Percentiles rank a stretch among this genome's conserved stretches.
Evolutionary conservation across 2,888 invertebrate genomes (phyloP).

Genomic region (Neoitamus cyanurus): DNA sequence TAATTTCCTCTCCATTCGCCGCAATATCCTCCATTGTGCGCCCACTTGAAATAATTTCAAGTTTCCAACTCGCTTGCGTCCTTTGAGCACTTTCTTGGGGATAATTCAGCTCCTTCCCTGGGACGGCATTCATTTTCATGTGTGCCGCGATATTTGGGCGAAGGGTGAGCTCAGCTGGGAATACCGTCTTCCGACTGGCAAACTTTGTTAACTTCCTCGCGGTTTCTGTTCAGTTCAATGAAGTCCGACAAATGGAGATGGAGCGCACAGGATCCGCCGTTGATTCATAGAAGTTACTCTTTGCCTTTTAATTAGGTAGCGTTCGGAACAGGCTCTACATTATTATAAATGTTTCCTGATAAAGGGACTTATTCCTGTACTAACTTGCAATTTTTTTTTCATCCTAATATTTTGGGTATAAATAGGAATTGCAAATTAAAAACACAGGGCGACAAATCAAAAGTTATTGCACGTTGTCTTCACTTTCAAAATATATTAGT

Average conservation of each 20-base stretch:
- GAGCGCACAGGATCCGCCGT: neutral
- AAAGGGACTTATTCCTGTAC: too few relatives aligned
- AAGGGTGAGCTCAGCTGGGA: neutral
- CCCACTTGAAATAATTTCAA: constrained; percentile 37
- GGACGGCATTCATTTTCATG: neutral
- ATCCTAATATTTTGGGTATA: too few relatives aligned
- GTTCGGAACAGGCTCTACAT: too few relatives aligned
- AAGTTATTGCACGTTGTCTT: too few relatives aligned
- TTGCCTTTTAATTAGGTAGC: too few relatives aligned
- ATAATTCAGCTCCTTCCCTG: neutral
- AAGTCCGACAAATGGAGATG: neutral
- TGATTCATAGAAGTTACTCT: neutral
- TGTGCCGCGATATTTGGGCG: neutral
- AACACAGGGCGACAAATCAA: too few relatives aligned
- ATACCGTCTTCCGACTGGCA: neutral
- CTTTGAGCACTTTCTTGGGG: constrained; percentile 12
- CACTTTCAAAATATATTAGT: too few relatives aligned
- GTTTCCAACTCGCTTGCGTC: constrained; percentile 23
- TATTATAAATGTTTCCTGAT: too few relatives aligned
- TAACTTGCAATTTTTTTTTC: too few relatives aligned
- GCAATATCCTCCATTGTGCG: constrained; percentile 14
- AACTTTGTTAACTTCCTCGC: constrained; percentile 13
- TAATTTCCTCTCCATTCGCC: neutral
- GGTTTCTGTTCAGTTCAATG: constrained; percentile 10
- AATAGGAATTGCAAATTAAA: too few relatives aligned